phyloP scores from a whole-genome alignment of 2,888 invertebrate species.

The Noctua comes region DNA sequence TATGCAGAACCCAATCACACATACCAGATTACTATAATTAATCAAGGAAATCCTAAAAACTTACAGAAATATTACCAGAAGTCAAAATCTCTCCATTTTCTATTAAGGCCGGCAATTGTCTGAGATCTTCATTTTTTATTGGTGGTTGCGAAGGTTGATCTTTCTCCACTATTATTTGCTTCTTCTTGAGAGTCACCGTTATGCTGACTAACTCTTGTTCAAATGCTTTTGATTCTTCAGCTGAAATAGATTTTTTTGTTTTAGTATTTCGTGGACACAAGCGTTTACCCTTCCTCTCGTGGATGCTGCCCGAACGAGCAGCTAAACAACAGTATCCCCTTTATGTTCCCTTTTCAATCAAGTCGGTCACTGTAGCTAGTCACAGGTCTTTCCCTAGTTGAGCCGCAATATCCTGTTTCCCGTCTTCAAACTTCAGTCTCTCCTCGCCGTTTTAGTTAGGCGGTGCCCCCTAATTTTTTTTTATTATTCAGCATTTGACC shows the following conservation, averaged over 20 bases:
- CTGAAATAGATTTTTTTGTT: slow-evolving; percentile 85
- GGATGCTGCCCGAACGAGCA: not conserved
- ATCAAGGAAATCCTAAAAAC: slow-evolving; percentile 64
- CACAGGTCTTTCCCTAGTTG: not conserved
- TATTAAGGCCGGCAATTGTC: slow-evolving; percentile 94
- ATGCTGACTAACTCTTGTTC: slow-evolving; percentile 96
- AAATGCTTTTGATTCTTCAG: slow-evolving; percentile 96
- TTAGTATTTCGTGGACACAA: not conserved
- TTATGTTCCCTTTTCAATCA: not conserved
- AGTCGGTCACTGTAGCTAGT: not conserved
- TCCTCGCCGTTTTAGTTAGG: no score
- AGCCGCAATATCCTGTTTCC: not conserved
- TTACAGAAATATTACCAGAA: slow-evolving; percentile 96
- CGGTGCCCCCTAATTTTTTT: no score
- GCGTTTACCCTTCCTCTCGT: not conserved
- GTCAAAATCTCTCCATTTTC: slow-evolving; percentile 96
- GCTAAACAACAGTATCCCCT: not conserved
- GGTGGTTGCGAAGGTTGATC: slow-evolving; percentile 96
- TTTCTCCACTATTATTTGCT: slow-evolving; percentile 92
- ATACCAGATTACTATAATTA: not conserved
- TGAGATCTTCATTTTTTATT: slow-evolving; percentile 93
- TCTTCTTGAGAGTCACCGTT: slow-evolving; percentile 94
- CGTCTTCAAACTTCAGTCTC: not conserved
- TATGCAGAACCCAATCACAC: not conserved
- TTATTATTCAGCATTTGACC: not conserved